Evolutionary conservation across 2,113 vertebrate species (phyloP), one percentile per base, ranked within the genome.

Genomic region (Dasyurus viverrinus): DNA sequence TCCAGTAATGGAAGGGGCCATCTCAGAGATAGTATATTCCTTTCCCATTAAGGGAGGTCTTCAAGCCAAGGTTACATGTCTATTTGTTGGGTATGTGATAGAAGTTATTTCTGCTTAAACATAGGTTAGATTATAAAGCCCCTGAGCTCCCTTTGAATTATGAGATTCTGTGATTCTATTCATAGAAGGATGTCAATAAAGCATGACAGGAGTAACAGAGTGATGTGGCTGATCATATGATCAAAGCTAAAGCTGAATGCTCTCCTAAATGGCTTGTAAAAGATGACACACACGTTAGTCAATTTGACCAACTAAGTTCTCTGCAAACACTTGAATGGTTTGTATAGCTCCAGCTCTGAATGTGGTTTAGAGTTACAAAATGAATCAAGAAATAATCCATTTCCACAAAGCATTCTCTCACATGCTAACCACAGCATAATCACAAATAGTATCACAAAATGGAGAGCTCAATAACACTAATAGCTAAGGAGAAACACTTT

Each of bases 401-500:
- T 84, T 90, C 91, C 94, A 54, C 50, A 94, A 27, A 92, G 48
- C 89, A 52, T 25, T 50, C 8, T 95, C 52, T 94, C 94, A 92
- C 92, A 92, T 96, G 54, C 89, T 93, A 90, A 92, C 76, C 92
- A 42, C 94, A 95, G 93, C 91, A 60, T 93, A 93, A 95, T 96
- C 93, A 95, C 95, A 95, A 96, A 92, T 91, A 48, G 47, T 90
- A 94, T 93, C 93, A 91, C 46, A 97, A 97, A 97, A 92, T 91
- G 60, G 50, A 95, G 93, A 97, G 54, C 93, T 96, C 96, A 46
- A 92, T 95, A 96, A 96, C 54, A 90, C 93, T 96, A 95, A 97
- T 91, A 94, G 95, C 93, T 96, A 95, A 94, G 95, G 22, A 96
- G 95, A 95, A 96, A 96, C 94, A 84, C 54, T 94, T 93, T 91